Conservation (phyloP, 2,888 invertebrate species). For the Lypha dubia region DNA sequence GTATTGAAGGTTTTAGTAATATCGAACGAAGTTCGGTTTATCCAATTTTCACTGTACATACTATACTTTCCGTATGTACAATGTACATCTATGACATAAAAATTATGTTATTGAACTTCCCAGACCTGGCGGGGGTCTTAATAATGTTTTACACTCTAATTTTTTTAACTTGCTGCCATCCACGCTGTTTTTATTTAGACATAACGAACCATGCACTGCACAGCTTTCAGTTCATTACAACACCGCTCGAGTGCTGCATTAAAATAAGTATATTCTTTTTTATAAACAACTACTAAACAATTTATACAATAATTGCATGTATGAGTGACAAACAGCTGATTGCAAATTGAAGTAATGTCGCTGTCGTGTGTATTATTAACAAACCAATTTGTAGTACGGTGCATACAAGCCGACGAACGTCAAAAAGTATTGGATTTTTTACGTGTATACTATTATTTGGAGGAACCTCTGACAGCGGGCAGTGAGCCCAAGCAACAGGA, state of each 20-base stretch:
- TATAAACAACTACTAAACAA: neutral
- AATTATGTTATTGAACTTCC: too few relatives aligned
- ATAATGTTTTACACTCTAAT: neutral
- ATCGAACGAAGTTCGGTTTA: too few relatives aligned
- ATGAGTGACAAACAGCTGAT: constrained; percentile 11
- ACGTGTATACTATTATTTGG: constrained; percentile 78
- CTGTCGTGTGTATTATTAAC: constrained; percentile 14
- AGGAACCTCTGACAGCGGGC: constrained; percentile 80
- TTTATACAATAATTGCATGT: neutral
- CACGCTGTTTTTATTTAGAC: neutral
- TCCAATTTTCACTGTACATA: too few relatives aligned
- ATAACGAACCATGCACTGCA: neutral
- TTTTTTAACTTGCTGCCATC: neutral
- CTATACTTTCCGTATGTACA: too few relatives aligned
- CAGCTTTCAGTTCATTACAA: neutral
- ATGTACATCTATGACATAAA: too few relatives aligned
- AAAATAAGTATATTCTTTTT: neutral
- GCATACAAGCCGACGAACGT: constrained; percentile 74
- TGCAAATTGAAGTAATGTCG: constrained; percentile 29
- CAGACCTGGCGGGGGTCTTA: neutral
- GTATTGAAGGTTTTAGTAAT: too few relatives aligned
- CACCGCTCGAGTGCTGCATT: neutral
- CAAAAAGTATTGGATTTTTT: constrained; percentile 78
- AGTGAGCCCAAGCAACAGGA: constrained; percentile 76
- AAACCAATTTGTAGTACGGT: constrained; percentile 72